These are phyloP conservation scores for Meandrusa payeni DNA, from an alignment of 2,888 invertebrate genomes.

Conservation along the genomic window DNA sequence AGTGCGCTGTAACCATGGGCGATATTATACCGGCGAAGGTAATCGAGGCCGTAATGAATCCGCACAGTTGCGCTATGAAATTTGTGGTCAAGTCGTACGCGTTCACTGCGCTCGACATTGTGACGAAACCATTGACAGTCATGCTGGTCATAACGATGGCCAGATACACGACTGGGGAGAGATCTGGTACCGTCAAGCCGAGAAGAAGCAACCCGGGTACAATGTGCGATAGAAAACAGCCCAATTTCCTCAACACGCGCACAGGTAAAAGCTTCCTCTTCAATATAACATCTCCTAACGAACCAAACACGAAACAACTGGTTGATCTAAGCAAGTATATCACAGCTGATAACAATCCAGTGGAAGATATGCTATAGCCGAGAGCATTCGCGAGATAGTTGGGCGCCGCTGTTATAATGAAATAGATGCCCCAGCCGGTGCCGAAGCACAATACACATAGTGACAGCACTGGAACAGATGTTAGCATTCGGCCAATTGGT, in stretches of 20 bases:
- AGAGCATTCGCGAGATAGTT: constrained; percentile 82
- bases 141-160: constrained; percentile 76
- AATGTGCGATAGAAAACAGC: constrained; percentile 68
- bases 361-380: constrained; percentile 69
- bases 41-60: constrained; percentile 82
- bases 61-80: constrained; percentile 83
- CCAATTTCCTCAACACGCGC: constrained; percentile 69
- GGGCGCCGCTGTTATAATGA: constrained; percentile 83
- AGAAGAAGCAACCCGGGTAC: constrained; percentile 50
- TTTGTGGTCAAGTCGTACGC: constrained; percentile 84
- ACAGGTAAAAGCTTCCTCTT: constrained; percentile 25
- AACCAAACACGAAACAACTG: constrained; percentile 30
- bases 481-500: constrained; percentile 73
- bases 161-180: constrained; percentile 64
- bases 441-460: constrained; percentile 81
- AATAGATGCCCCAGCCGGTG: constrained; percentile 83
- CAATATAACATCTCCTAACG: constrained; percentile 39
- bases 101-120: constrained; percentile 63
- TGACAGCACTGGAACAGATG: constrained; percentile 82
- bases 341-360: constrained; percentile 31
- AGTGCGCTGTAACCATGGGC: constrained; percentile 80
- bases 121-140: constrained; percentile 74
- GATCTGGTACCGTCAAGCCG: constrained; percentile 62
- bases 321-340: constrained; percentile 31
- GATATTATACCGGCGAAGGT: constrained; percentile 83